Evolutionary conservation across 2,888 invertebrate genomes (phyloP).

Genomic region (Volucella inflata): DNA sequence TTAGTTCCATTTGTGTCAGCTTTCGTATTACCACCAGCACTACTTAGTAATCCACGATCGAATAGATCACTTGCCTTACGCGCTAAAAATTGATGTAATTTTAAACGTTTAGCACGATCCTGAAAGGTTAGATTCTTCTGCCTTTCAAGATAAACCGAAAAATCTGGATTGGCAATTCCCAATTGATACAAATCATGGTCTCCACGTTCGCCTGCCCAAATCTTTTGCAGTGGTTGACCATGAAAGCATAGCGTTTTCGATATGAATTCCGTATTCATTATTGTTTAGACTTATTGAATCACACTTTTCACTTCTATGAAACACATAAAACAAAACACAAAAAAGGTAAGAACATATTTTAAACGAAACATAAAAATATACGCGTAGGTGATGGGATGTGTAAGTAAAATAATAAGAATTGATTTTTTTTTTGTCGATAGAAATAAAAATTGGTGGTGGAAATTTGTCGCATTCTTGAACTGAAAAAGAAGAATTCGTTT

Average conservation of each 20-base stretch:
- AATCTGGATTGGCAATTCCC: conserved; percentile 87
- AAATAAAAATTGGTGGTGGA: no score
- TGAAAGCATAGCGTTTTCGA: conserved; percentile 92
- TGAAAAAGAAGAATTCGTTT: conserved; percentile 13
- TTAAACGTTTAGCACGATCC: conserved; percentile 92
- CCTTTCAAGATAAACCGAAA: conserved; percentile 90
- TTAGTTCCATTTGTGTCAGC: conserved; percentile 18
- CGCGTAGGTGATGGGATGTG: neutral
- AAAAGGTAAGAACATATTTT: conserved; percentile 8
- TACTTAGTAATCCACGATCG: conserved; percentile 84
- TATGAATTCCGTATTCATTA: conserved; percentile 83
- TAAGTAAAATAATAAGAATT: conserved; percentile 5
- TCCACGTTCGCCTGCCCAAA: conserved; percentile 93
- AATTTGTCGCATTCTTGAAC: neutral
- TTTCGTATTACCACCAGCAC: conserved; percentile 79
- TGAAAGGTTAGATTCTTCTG: conserved; percentile 93
- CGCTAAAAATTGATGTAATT: conserved; percentile 93
- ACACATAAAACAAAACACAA: conserved; percentile 30
- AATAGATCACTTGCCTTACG: conserved; percentile 93
- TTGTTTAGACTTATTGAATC: conserved; percentile 28
- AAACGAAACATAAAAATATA: neutral
- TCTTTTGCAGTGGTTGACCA: conserved; percentile 93
- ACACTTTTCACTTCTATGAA: conserved; percentile 36
- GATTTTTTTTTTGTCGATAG: conserved; percentile 23
- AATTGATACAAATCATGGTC: conserved; percentile 89